Evolutionary conservation across 2,113 vertebrate genomes (phyloP), one percentile per base, ranked within the genome.

Genomic region (Lagopus muta): DNA sequence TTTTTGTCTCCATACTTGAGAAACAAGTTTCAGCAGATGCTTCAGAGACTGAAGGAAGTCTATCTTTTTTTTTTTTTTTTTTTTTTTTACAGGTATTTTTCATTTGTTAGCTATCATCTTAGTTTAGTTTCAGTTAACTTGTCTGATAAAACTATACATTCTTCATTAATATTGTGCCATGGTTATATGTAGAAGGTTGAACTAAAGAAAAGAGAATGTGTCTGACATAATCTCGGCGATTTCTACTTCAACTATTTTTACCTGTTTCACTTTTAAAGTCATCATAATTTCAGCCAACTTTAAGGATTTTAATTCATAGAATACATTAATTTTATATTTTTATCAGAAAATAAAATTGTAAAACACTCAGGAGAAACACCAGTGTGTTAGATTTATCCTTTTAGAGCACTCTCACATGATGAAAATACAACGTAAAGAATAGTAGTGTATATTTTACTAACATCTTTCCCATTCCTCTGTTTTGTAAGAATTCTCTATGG

Each of bases 71-170:
- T 74, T 61, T 55, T 77, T 61, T 55, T 77, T 73, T 61, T 55
- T 75, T 74, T 61, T 38, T 55, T 77, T 74, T 58, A 73, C 55
- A 79, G 57, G 43, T 64, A 52, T 92, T 79, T 82, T 95, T 83
- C 8, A 12, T 54, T 91, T 92, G 89, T 90, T 95, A 94, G 85
- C 93, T 86, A 91, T 95, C 92, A 88, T 95, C 67, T 96, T 80
- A 88, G 82, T 94, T 96, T 88, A 88, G 25, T 89, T 94, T 90
- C 93, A 93, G 90, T 2, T 45, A 94, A 64, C 40, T 94, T 3
- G 4, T 70, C 66, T 88, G 82, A 94, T 91, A 89, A 83, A 86
- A 42, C 16, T 43, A 70, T 93, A 67, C 20, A 76, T 90, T 88
- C 82, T 88, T 92, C 48, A 73, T 82, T 75, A 57, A 88, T 94